Conservation (phyloP, 2,113 vertebrate species). For the Eleginops maclovinus region DNA sequence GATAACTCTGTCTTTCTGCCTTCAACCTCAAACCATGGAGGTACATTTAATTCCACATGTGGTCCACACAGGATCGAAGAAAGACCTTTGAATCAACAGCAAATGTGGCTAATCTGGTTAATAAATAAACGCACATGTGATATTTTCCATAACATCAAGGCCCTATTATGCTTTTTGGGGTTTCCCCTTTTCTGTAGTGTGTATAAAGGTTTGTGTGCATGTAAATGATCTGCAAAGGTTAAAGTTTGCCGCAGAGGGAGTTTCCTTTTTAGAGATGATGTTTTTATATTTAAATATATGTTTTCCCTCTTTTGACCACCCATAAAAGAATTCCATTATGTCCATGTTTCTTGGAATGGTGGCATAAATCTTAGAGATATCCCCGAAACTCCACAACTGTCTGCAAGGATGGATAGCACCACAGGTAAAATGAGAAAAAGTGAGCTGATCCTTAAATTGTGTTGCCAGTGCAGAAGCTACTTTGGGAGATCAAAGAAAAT, state of each 20-base stretch:
- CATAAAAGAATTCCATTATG: too few species aligned
- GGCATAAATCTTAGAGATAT: neutral
- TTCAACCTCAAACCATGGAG: neutral
- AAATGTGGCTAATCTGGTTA: too few species aligned
- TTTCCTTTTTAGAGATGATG: neutral
- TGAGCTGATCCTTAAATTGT: slow-evolving; percentile 5
- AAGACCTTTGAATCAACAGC: neutral
- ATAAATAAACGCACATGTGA: too few species aligned
- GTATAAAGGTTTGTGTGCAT: too few species aligned
- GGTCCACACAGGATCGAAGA: neutral
- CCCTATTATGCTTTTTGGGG: too few species aligned
- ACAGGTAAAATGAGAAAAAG: slow-evolving; percentile 3
- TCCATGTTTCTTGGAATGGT: too few species aligned
- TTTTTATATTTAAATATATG: neutral
- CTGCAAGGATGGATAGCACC: neutral
- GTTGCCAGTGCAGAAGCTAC: neutral
- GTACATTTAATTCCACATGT: neutral
- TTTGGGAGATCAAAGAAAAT: slow-evolving; percentile 19
- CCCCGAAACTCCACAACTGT: neutral
- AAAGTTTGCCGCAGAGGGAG: too few species aligned
- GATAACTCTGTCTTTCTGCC: slow-evolving; percentile 5
- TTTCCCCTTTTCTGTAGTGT: too few species aligned
- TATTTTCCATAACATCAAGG: neutral
- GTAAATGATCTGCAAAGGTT: too few species aligned
- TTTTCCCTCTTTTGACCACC: neutral